These are phyloP conservation scores for Xestia xanthographa DNA, from an alignment of 2,888 invertebrate species.

Conservation along the genomic window DNA sequence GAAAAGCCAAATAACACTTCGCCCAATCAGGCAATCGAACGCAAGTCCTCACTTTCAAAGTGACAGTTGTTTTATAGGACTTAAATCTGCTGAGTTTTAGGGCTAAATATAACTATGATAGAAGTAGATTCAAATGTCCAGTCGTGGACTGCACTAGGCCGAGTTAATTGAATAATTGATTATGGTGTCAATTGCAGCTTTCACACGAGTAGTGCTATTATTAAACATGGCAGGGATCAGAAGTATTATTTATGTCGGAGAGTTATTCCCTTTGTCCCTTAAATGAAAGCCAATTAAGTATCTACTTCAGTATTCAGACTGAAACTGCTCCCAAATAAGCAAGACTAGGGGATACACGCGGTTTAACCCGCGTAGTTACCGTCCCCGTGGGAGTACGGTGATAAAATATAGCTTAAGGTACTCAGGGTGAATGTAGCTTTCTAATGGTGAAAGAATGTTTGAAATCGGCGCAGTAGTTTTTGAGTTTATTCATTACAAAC, in stretches of 20 bases:
- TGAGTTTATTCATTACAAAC: too few species aligned
- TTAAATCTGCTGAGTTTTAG: not conserved
- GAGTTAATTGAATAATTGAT: constrained; percentile 37
- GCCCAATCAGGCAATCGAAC: not conserved
- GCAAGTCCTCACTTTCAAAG: not conserved
- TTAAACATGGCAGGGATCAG: not conserved
- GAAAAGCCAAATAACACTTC: not conserved
- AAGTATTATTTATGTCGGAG: constrained; percentile 2
- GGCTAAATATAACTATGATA: constrained; percentile 27
- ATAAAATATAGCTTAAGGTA: too few species aligned
- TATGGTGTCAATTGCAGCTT: constrained; percentile 38
- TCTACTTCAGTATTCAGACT: not conserved
- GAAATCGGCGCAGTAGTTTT: too few species aligned
- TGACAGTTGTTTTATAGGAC: not conserved
- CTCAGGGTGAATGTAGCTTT: too few species aligned
- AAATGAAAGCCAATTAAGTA: not conserved
- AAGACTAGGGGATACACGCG: too few species aligned
- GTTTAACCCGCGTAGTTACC: too few species aligned
- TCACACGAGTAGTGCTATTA: constrained; percentile 6
- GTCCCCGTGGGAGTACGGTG: too few species aligned
- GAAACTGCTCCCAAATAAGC: not conserved
- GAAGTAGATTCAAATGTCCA: constrained; percentile 19
- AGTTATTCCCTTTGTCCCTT: not conserved
- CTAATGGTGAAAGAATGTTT: too few species aligned
- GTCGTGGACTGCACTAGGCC: constrained; percentile 15